Base-by-base conservation (phyloP, 1,140 invertebrate species). In the Diorhabda carinulata region DNA sequence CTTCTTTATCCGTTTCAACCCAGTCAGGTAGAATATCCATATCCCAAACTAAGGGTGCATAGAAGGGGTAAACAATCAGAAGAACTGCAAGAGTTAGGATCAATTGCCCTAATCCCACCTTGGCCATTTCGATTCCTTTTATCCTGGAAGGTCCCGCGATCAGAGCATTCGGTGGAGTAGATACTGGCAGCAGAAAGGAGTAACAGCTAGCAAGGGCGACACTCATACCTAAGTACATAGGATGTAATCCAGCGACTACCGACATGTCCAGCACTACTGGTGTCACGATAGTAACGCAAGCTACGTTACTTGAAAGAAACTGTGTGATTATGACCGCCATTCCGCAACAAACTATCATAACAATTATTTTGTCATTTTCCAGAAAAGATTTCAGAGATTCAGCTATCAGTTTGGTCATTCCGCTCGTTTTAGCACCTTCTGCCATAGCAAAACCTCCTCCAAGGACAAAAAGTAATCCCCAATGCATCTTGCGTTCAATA, bases 121-220 rank as follows among this genome's bases (percentile, higher is more conserved):
- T 70, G 4, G 91, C 87, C 86, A 94, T 93, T 75, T 93, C 91
- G 70, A 86, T 86, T 2, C 90, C 91, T 68, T 84, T 87, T 76
- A 95, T 92, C 70, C 89, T 87, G 2, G 89, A 91, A 43, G 91
- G 90, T 1, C 90, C 90, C 61, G 92, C 92, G 1, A 94, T 94
- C 64, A 98, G 93, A 1, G 96, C 95, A 82, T 98, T 98, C 10
- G 96, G 95, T 4, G 95, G 94, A 0, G 89, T 90, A 3, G 86
- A 86, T 2, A 96, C 93, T 2, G 95, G 94, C 77, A 88, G 83
- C 72, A 83, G 83, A 82, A 90, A 91, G 3, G 89, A 87, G 82
- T 87, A 95, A 7, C 92, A 95, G 78, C 91, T 93, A 6, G 87
- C 88, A 59, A 92, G 79, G 0, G 93, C 87, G 0, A 92, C 89